Evolutionary conservation across 2,797 vertebrate genomes (phyloP).

Genomic region (Toxotes lorentzi): DNA sequence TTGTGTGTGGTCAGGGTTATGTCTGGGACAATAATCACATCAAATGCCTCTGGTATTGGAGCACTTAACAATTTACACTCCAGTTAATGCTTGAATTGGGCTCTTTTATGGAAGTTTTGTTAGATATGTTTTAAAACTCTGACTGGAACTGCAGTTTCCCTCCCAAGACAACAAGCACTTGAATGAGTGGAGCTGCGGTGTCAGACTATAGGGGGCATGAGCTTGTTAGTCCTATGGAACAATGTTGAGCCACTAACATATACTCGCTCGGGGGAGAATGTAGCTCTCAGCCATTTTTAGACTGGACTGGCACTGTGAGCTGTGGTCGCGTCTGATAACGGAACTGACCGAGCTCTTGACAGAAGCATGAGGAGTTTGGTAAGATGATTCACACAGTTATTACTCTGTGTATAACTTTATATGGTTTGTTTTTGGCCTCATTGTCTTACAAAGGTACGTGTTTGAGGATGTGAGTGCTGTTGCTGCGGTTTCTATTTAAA

Average conservation of each 20-base stretch:
- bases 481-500: not conserved
- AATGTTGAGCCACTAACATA: conserved; percentile 77
- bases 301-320: conserved; percentile 64
- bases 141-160: not conserved
- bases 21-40: conserved; percentile 49
- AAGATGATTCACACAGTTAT: conserved; percentile 58
- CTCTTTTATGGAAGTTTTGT: conserved; percentile 1
- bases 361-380: conserved; percentile 62
- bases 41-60: not conserved
- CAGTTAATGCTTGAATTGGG: not conserved
- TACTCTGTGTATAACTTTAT: conserved; percentile 3
- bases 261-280: conserved; percentile 74
- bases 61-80: not conserved
- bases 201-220: conserved; percentile 57
- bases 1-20: conserved; percentile 13
- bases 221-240: conserved; percentile 70
- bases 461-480: conserved; percentile 12
- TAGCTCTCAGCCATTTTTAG: conserved; percentile 80
- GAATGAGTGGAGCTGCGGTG: conserved; percentile 42
- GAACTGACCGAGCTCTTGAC: conserved; percentile 58
- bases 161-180: not conserved
- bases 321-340: conserved; percentile 75
- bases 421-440: conserved; percentile 9
- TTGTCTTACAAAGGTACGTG: not conserved
- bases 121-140: not conserved